Percentiles rank a stretch among this genome's conserved stretches.
Conservation (phyloP, 1,140 invertebrate species). For the Pogonognathellus flavescens region DNA sequence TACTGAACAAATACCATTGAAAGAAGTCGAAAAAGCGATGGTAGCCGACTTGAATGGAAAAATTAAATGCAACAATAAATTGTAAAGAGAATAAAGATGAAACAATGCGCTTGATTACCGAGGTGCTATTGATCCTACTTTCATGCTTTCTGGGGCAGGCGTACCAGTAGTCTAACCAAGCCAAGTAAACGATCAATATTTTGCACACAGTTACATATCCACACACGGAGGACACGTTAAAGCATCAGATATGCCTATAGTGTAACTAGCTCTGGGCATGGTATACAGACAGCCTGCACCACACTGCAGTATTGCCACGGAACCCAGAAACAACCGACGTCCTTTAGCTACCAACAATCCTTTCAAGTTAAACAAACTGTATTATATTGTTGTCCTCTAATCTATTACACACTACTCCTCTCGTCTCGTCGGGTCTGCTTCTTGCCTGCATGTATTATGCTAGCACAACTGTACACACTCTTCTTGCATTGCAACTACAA, state of each 20-base stretch:
- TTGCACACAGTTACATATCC: conserved; percentile 36
- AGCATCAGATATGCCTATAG: not conserved
- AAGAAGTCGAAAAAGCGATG: not conserved
- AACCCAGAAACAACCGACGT: not conserved
- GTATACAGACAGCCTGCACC: conserved; percentile 13
- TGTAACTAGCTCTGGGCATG: not conserved
- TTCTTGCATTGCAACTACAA: too few relatives aligned
- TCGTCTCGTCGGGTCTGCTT: not conserved
- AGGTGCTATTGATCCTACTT: conserved; percentile 41
- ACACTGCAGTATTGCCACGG: conserved; percentile 29
- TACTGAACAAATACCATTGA: not conserved
- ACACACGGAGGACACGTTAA: conserved; percentile 28
- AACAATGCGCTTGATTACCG: conserved; percentile 48
- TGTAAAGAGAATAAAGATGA: conserved; percentile 12
- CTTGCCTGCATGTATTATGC: not conserved
- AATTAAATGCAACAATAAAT: conserved; percentile 38
- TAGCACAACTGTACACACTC: not conserved
- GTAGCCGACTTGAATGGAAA: not conserved
- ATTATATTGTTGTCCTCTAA: conserved; percentile 38
- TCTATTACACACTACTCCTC: not conserved
- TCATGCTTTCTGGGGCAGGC: conserved; percentile 40
- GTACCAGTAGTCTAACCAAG: conserved; percentile 29
- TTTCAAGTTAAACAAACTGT: conserved; percentile 27
- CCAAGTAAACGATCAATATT: conserved; percentile 35
- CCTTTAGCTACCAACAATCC: conserved; percentile 31